A percentile compares a stretch with the other conserved stretches of the same genome.
These are phyloP conservation scores for Danaus chrysippus DNA, from an alignment of 2,888 invertebrate genomes.

Conservation along the genomic window DNA sequence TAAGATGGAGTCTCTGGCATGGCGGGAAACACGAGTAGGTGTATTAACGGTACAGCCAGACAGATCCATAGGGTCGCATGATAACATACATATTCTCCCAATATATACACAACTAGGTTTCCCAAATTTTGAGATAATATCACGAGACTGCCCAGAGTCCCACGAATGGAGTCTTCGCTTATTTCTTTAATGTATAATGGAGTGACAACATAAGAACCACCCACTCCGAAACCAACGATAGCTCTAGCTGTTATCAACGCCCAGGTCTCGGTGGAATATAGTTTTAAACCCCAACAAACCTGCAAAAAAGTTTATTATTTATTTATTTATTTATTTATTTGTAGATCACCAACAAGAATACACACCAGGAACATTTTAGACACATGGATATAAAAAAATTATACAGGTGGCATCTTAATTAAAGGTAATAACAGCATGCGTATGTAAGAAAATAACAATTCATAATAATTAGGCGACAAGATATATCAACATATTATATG, in stretches of 20 bases:
- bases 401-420: no score
- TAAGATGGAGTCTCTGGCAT: slow-evolving; percentile 74
- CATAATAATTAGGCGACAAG: no score
- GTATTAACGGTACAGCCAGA: slow-evolving; percentile 60
- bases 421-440: no score
- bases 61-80: slow-evolving; percentile 63
- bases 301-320: no score
- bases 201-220: slow-evolving; percentile 68
- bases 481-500: no score
- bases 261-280: slow-evolving; percentile 68
- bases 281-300: slow-evolving; percentile 64
- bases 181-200: slow-evolving; percentile 72
- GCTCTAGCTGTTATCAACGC: slow-evolving; percentile 66
- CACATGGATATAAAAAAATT: no score
- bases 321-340: no score
- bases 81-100: slow-evolving; percentile 68
- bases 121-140: slow-evolving; percentile 67
- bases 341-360: no score
- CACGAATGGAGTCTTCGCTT: slow-evolving; percentile 67
- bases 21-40: slow-evolving; percentile 57
- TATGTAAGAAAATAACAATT: no score
- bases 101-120: slow-evolving; percentile 59
- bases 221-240: slow-evolving; percentile 63
- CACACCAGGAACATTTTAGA: no score
- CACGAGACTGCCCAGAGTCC: slow-evolving; percentile 64